Evolutionary conservation across 2,113 vertebrate species (phyloP).

Genomic region (Crypturellus undulatus): DNA sequence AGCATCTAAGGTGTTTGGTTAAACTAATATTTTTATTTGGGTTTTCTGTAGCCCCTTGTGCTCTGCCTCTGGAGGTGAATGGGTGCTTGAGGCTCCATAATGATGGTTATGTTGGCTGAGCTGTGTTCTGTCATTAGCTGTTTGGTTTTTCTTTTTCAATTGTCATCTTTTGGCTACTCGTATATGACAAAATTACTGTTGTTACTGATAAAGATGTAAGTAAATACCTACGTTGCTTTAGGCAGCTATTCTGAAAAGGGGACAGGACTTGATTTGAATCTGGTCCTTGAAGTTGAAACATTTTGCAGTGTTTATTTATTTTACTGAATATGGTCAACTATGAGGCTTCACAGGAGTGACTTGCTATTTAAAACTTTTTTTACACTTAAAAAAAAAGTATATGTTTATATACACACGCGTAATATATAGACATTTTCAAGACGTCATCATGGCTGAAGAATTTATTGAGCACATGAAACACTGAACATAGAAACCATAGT

Average conservation of each 20-base stretch:
- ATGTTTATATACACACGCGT: too few species aligned
- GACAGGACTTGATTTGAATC: neutral
- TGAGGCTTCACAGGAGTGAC: neutral
- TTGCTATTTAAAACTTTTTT: neutral
- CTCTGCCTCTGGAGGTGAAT: neutral
- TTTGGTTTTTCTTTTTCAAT: neutral
- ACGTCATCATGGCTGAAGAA: neutral
- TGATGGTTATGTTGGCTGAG: neutral
- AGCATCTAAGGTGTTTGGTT: slow-evolving; percentile 72
- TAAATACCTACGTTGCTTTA: neutral
- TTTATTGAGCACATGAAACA: neutral
- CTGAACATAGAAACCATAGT: neutral
- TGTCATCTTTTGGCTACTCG: neutral
- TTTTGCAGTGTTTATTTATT: neutral
- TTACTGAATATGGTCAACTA: neutral
- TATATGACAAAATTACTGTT: neutral
- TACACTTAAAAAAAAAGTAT: too few species aligned
- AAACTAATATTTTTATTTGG: neutral
- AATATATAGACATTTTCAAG: neutral
- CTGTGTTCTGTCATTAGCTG: neutral
- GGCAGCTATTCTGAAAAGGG: neutral
- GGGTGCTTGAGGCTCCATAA: neutral
- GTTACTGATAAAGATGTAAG: neutral
- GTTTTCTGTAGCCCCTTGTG: neutral
- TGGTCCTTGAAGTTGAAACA: neutral